Evolutionary conservation across 2,888 invertebrate species (phyloP), one percentile per base, ranked within the genome.

Genomic region (Alviniconcha strummeri): DNA sequence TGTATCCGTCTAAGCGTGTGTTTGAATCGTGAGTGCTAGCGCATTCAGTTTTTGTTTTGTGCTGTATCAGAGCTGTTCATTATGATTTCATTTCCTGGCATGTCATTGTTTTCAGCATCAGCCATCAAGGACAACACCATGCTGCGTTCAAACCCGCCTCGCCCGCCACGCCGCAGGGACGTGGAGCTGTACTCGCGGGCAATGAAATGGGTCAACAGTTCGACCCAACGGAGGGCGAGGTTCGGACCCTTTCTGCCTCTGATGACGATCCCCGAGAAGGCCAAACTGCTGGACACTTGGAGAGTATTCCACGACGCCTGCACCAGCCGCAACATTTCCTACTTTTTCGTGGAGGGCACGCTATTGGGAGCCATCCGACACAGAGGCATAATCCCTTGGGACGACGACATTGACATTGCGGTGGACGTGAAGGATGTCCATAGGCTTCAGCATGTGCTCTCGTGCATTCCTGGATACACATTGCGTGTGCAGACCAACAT

Each of bases 331-430:
- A 78, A 79, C 69, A 74, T 85, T 13, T 79, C 71, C 36, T 84
- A 82, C 81, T 83, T 84, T 71, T 15, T 84, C 67, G 71, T 75
- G n/a, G 85, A 82, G 7, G 85, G 85, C 17, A 67, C 80, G 0
- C 82, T 85, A 8, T 74, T 85, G 60, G 85, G 85, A n/a, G 80
- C 76, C 13, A 69, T 80, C 77, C 84, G 89, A 3, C 89, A 89
- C 79, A 86, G 88, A 17, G 89, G 88, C 3, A 72, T 86, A 5
- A 87, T 89, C 6, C 89, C 89, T 8, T 89, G 89, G 89, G 89
- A 89, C 79, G 89, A 89, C 69, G 89, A 89, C 71, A 82, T 89
- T 15, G 89, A 89, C 81, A 79, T 89, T 17, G 84, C 87, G 71
- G 85, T 89, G 75, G 76, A 82, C 55, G 82, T 11, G 17, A 69